Percentiles rank a stretch among this genome's conserved stretches.
These are phyloP conservation scores for Agriotes lineatus DNA, from an alignment of 2,888 invertebrate genomes.

Conservation along the genomic window DNA sequence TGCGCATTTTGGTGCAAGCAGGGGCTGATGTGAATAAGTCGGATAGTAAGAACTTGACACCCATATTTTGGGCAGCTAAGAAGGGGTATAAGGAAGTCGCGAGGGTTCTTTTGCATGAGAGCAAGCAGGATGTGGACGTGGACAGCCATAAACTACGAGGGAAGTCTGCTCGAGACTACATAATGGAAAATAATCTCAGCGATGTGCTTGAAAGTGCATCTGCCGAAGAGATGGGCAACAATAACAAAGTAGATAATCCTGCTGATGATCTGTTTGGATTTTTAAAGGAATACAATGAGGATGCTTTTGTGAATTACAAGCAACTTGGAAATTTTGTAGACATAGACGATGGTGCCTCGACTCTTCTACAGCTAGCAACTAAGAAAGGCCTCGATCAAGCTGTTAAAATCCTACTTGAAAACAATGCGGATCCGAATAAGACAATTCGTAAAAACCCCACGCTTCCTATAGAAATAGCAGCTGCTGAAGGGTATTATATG, in stretches of 20 bases:
- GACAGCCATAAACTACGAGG: slow-evolving; percentile 69
- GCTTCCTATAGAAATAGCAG: slow-evolving; percentile 73
- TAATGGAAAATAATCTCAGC: slow-evolving; percentile 63
- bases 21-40: slow-evolving; percentile 71
- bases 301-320: slow-evolving; percentile 49
- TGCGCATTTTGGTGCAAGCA: slow-evolving; percentile 69
- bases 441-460: slow-evolving; percentile 67
- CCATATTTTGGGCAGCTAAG: slow-evolving; percentile 73
- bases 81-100: slow-evolving; percentile 70
- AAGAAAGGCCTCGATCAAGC: slow-evolving; percentile 69
- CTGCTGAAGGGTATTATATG: slow-evolving; percentile 71
- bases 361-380: slow-evolving; percentile 64
- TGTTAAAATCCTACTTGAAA: slow-evolving; percentile 68
- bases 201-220: slow-evolving; percentile 50
- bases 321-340: slow-evolving; percentile 55
- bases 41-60: slow-evolving; percentile 58
- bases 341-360: slow-evolving; percentile 58
- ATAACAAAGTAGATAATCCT: slow-evolving; percentile 44
- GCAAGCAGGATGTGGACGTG: slow-evolving; percentile 69
- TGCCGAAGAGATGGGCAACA: slow-evolving; percentile 44
- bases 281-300: slow-evolving; percentile 52
- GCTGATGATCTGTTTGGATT: slow-evolving; percentile 34
- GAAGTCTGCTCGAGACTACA: slow-evolving; percentile 71
- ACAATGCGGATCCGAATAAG: slow-evolving; percentile 69
- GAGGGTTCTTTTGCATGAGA: slow-evolving; percentile 68